Conservation (phyloP, 1,140 invertebrate species). For the Halyomorpha halys region DNA sequence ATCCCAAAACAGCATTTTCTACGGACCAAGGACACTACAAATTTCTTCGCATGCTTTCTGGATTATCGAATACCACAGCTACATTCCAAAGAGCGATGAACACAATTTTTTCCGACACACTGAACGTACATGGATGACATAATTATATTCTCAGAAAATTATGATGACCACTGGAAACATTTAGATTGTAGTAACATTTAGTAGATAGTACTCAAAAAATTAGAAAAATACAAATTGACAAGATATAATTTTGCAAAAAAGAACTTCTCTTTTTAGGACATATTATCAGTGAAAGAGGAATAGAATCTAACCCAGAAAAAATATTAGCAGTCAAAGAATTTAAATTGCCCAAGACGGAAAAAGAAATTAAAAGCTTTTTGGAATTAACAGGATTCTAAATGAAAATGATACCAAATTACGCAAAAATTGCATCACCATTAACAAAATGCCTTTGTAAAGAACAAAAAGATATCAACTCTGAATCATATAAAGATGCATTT, state of each 20-base stretch:
- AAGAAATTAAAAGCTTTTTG: slow-evolving; percentile 29
- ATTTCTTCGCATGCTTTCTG: slow-evolving; percentile 24
- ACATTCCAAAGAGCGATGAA: slow-evolving; percentile 34
- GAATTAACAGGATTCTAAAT: slow-evolving; percentile 32
- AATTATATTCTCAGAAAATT: slow-evolving; percentile 33
- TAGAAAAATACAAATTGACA: slow-evolving; percentile 29
- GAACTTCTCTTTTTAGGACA: slow-evolving; percentile 34
- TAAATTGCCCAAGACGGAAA: slow-evolving; percentile 27
- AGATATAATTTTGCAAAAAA: slow-evolving; percentile 31
- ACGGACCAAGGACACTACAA: slow-evolving; percentile 25
- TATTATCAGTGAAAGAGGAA: slow-evolving; percentile 33
- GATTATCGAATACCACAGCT: slow-evolving; percentile 18
- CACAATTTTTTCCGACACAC: slow-evolving; percentile 20
- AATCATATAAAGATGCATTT: too few species aligned
- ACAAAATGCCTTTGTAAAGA: slow-evolving; percentile 15
- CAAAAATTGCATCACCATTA: slow-evolving; percentile 32
- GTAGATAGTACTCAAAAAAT: slow-evolving; percentile 30
- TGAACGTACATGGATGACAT: slow-evolving; percentile 35
- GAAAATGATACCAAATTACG: slow-evolving; percentile 31
- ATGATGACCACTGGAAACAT: slow-evolving; percentile 34
- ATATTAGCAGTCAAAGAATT: slow-evolving; percentile 32
- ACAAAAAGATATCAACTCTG: too few species aligned
- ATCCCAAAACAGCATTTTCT: slow-evolving; percentile 29
- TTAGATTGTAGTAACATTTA: too few species aligned
- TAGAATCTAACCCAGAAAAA: slow-evolving; percentile 34